Conservation (phyloP, 2,113 vertebrate genomes). For the Oncorhynchus keta region DNA sequence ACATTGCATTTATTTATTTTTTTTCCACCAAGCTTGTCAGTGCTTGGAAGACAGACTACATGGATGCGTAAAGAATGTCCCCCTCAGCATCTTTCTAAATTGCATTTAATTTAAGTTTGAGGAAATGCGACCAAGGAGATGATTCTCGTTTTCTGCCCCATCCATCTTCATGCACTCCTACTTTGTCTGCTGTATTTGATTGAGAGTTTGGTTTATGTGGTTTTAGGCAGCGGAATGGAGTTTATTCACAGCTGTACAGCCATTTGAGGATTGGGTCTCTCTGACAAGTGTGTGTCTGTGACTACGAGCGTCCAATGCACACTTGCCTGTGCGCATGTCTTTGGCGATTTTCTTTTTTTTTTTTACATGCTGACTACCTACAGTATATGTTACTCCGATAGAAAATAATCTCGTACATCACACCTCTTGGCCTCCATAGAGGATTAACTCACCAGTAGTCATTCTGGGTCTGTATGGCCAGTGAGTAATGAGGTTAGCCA, state of each 20-base stretch:
- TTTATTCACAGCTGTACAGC: constrained; percentile 32
- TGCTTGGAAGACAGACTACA: constrained; percentile 56
- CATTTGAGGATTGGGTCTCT: neutral
- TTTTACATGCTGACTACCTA: too few species aligned
- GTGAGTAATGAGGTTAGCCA: constrained; percentile 7
- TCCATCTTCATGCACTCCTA: constrained; percentile 48
- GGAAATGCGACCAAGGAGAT: constrained; percentile 54
- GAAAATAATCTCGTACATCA: too few species aligned
- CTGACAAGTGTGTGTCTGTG: neutral
- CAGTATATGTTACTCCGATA: too few species aligned
- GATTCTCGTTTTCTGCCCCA: constrained; percentile 60
- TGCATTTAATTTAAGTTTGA: constrained; percentile 68
- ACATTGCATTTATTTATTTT: constrained; percentile 11
- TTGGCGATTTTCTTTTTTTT: too few species aligned
- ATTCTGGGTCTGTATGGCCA: neutral
- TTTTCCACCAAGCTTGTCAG: constrained; percentile 42
- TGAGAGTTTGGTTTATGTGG: constrained; percentile 35
- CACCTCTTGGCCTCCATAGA: neutral
- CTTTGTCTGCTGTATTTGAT: constrained; percentile 41
- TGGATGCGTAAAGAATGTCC: constrained; percentile 49
- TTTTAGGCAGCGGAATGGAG: constrained; percentile 6
- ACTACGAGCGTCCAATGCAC: neutral
- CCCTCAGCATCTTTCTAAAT: constrained; percentile 70
- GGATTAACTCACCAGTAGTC: neutral
- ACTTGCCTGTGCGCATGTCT: too few species aligned